Evolutionary conservation across 2,888 invertebrate genomes (phyloP).

Genomic region (Scotopteryx bipunctaria): DNA sequence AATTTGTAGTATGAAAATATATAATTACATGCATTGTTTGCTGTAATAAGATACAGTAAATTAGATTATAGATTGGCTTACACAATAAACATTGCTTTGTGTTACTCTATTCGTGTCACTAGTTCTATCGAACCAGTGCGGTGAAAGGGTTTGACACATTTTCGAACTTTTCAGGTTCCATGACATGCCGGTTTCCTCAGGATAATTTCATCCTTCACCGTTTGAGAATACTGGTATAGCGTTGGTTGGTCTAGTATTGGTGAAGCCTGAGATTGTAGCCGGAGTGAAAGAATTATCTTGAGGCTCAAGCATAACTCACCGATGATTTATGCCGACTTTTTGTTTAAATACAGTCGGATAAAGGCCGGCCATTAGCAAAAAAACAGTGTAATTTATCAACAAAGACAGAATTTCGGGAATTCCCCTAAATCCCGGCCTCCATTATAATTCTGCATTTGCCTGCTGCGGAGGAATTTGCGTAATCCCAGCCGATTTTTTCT

Average conservation of each 20-base stretch:
- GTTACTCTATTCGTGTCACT: background rate
- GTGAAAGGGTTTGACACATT: too few relatives aligned
- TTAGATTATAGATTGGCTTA: slow-evolving; percentile 15
- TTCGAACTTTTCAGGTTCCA: too few relatives aligned
- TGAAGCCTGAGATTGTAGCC: too few relatives aligned
- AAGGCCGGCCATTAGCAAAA: slow-evolving; percentile 67
- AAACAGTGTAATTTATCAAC: slow-evolving; percentile 76
- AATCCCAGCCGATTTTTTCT: slow-evolving; percentile 62
- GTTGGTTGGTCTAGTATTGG: too few relatives aligned
- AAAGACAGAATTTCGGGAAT: slow-evolving; percentile 62
- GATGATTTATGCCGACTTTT: slow-evolving; percentile 34
- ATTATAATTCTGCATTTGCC: slow-evolving; percentile 72
- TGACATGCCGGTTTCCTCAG: too few relatives aligned
- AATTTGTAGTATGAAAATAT: slow-evolving; percentile 15
- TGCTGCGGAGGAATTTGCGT: slow-evolving; percentile 67
- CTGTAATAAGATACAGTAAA: slow-evolving; percentile 9
- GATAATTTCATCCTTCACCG: too few relatives aligned
- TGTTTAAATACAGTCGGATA: slow-evolving; percentile 49
- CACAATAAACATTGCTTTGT: slow-evolving; percentile 3
- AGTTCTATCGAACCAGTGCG: background rate
- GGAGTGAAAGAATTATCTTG: background rate
- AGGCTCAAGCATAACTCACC: slow-evolving; percentile 22
- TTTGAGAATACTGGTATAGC: too few relatives aligned
- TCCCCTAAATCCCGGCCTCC: slow-evolving; percentile 62
- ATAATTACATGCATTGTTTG: slow-evolving; percentile 19